Evolutionary conservation across 1,140 invertebrate genomes (phyloP), one percentile per base, ranked within the genome.

Genomic region (Calephelis nemesis): DNA sequence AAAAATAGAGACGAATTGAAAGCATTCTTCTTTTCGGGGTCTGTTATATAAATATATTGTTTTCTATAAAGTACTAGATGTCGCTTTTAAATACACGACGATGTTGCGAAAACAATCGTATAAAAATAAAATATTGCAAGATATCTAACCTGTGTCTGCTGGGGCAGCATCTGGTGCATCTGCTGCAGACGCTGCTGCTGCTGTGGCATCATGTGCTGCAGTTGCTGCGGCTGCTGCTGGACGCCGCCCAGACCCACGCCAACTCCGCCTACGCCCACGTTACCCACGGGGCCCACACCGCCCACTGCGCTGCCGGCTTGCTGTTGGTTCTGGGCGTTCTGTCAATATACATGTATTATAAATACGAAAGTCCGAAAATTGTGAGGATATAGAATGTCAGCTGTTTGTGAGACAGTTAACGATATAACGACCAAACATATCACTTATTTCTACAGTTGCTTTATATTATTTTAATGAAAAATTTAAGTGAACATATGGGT

Each of bases 101-200:
- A 30, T 30, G 30, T 30, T 30, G 30, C 1, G 3, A 30, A 30
- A 30, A 30, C 3, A 2, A 30, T 30, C 30, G 30, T 30, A 30
- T 30, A 4, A 30, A 30, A 62, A 62, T 12, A 4, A 4, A 62
- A n/a, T 0, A n/a, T 40, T 12, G 42, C 12, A 62, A 13, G 42
- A 9, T 45, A 13, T 30, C 69, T 42, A 48, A 92, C 88, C 78
- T 88, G 93, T 68, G 90, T 85, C 77, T 94, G 93, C 71, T 93
- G 93, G 11, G 91, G 92, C 70, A 94, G 78, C 87, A 94, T 93
- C 72, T 93, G 88, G 63, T 92, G 88, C 87, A 94, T 93, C 77
- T 94, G 90, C 75, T 90, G 92, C 74, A 86, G 72, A 69, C 85
- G 69, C 72, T 90, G 90, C 73, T 93, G 92, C 72, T 93, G 92